Conservation (phyloP, 2,888 invertebrate species). For the Morpho achilles region DNA sequence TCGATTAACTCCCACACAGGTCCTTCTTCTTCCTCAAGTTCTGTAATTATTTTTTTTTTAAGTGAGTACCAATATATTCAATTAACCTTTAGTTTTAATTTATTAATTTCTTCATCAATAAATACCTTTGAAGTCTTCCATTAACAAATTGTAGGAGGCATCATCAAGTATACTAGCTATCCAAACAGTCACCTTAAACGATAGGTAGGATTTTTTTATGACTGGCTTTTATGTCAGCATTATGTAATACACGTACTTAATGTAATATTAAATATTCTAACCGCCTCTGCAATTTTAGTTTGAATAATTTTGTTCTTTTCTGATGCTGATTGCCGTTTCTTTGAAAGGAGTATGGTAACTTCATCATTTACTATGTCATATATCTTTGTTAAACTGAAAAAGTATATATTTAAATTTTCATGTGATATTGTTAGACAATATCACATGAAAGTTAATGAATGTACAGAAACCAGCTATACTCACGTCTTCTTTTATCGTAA, state of each 20-base stretch:
- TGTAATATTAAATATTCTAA: slow-evolving; percentile 27
- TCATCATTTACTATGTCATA: slow-evolving; percentile 43
- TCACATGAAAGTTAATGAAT: too few relatives aligned
- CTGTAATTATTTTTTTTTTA: slow-evolving; percentile 32
- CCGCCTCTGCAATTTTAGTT: slow-evolving; percentile 47
- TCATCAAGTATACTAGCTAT: slow-evolving; percentile 52
- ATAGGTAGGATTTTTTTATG: not conserved
- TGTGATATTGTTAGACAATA: not conserved
- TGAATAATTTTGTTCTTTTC: slow-evolving; percentile 34
- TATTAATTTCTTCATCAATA: not conserved
- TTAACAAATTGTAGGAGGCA: slow-evolving; percentile 42
- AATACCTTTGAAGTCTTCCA: slow-evolving; percentile 57
- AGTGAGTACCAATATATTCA: not conserved
- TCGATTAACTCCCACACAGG: slow-evolving; percentile 59
- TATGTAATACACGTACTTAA: not conserved
- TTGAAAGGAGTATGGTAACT: slow-evolving; percentile 36
- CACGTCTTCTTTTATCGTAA: too few relatives aligned
- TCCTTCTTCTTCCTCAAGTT: slow-evolving; percentile 61
- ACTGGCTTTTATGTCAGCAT: not conserved
- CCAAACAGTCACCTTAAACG: slow-evolving; percentile 55
- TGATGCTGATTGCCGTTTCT: slow-evolving; percentile 27
- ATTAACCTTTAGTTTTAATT: not conserved
- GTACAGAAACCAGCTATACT: too few relatives aligned
- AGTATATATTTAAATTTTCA: slow-evolving; percentile 1
- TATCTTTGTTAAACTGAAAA: slow-evolving; percentile 46